phyloP scores from a whole-genome alignment of 1,140 invertebrate species.

The Bathynomus jamesi region DNA sequence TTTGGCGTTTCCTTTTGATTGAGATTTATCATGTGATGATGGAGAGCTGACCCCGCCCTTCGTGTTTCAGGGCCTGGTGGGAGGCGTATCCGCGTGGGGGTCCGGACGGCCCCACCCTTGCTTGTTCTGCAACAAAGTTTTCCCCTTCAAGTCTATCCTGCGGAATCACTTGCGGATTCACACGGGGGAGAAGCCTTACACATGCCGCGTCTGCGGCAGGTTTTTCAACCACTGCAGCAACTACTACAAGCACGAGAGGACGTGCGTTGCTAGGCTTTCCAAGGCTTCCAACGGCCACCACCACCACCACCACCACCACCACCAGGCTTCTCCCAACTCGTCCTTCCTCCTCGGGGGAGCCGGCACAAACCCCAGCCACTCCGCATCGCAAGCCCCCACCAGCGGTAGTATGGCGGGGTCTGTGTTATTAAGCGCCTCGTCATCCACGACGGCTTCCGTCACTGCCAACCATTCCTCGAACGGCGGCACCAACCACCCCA shows the following conservation, averaged over 20 bases:
- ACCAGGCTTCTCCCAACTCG: no score
- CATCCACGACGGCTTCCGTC: no score
- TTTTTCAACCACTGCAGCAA: conserved; percentile 48
- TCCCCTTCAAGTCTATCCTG: conserved; percentile 41
- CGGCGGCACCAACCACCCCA: no score
- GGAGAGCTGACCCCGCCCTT: conserved; percentile 16
- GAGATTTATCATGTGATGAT: no score
- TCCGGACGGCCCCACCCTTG: conserved; percentile 36
- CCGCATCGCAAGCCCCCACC: no score
- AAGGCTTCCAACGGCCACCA: conserved; percentile 18
- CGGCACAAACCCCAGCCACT: no score
- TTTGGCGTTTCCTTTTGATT: no score
- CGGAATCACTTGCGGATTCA: conserved; percentile 47
- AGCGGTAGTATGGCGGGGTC: no score
- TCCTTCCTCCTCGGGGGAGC: no score
- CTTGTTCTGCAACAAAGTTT: conserved; percentile 37
- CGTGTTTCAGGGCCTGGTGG: conserved; percentile 19
- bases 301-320: no score
- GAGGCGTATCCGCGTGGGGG: conserved; percentile 22
- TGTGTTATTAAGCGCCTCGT: no score
- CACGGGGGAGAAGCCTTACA: conserved; percentile 45
- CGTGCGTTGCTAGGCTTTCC: conserved; percentile 20
- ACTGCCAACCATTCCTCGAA: no score
- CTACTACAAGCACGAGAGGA: conserved; percentile 45
- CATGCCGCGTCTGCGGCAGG: conserved; percentile 46